Evolutionary conservation across 1,140 invertebrate genomes (phyloP).

Genomic region (Lordiphosa clarofinis): DNA sequence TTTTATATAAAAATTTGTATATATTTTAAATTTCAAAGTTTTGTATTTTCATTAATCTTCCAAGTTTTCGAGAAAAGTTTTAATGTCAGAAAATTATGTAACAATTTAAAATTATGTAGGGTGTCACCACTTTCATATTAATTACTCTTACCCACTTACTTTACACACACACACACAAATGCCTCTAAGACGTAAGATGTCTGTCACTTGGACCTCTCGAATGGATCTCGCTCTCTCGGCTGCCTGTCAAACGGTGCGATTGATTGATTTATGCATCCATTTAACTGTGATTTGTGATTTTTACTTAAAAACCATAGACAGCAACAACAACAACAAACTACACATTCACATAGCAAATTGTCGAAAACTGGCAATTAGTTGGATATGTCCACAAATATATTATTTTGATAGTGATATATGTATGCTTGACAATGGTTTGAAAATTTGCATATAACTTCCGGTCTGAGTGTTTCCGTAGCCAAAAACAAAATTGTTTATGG

Average conservation of each 20-base stretch:
- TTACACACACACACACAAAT: slow-evolving; percentile 4
- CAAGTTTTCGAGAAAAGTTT: no score
- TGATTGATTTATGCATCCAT: slow-evolving; percentile 50
- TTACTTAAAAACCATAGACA: slow-evolving; percentile 11
- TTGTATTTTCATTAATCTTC: no score
- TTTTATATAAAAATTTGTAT: no score
- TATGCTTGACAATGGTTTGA: slow-evolving; percentile 36
- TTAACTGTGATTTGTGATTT: slow-evolving; percentile 46
- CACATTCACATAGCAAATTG: slow-evolving; percentile 4
- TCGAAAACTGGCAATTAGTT: slow-evolving; percentile 9
- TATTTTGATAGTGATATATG: slow-evolving; percentile 6
- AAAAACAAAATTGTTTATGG: slow-evolving; percentile 23
- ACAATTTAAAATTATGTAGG: no score
- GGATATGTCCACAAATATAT: slow-evolving; percentile 6
- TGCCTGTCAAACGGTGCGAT: slow-evolving; percentile 37
- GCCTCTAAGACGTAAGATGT: slow-evolving; percentile 8
- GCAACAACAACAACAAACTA: no score
- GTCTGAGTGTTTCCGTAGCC: slow-evolving; percentile 23
- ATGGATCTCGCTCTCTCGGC: not conserved
- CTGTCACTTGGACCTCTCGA: slow-evolving; percentile 6
- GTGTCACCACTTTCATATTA: no score
- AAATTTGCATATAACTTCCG: slow-evolving; percentile 46
- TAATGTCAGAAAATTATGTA: no score
- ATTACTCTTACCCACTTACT: no score
- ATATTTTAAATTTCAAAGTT: no score